Percentiles rank a stretch among this genome's conserved stretches.
Conservation (phyloP, 2,113 vertebrate species). For the Mormyrus lacerda region DNA sequence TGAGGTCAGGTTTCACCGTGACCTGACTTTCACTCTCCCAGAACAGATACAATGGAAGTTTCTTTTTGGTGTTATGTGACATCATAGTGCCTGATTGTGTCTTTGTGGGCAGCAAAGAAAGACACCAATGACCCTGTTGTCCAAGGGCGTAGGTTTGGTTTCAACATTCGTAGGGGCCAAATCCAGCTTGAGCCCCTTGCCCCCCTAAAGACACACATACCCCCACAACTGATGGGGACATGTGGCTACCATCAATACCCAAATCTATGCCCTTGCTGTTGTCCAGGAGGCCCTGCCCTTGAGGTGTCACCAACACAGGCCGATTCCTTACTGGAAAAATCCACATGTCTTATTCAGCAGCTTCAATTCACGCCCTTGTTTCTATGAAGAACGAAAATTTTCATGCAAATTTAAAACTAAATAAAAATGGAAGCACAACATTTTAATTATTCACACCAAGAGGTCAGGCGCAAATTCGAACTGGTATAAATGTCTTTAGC, state of each 20-base stretch:
- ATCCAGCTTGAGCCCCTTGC: neutral
- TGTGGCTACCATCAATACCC: neutral
- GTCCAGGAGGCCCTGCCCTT: neutral
- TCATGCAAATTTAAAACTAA: neutral
- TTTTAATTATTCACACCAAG: neutral
- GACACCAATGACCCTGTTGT: neutral
- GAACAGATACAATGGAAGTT: constrained; percentile 13
- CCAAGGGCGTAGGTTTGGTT: neutral
- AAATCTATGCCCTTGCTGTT: neutral
- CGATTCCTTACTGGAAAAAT: neutral
- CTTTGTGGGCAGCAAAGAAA: constrained; percentile 17
- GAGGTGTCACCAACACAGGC: neutral
- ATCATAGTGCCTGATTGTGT: constrained; percentile 20
- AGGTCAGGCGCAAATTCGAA: neutral
- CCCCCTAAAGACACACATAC: neutral
- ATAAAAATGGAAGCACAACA: neutral
- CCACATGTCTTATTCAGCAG: neutral
- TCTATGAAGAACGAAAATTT: neutral
- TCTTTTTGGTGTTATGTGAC: constrained; percentile 1
- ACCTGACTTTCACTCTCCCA: constrained; percentile 12
- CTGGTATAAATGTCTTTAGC: neutral
- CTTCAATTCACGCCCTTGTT: neutral
- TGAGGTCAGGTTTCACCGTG: neutral
- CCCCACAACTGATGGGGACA: neutral
- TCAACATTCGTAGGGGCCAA: neutral